These are phyloP conservation scores for Falco rusticolus DNA, from an alignment of 2,797 vertebrate genomes.

Conservation along the genomic window DNA sequence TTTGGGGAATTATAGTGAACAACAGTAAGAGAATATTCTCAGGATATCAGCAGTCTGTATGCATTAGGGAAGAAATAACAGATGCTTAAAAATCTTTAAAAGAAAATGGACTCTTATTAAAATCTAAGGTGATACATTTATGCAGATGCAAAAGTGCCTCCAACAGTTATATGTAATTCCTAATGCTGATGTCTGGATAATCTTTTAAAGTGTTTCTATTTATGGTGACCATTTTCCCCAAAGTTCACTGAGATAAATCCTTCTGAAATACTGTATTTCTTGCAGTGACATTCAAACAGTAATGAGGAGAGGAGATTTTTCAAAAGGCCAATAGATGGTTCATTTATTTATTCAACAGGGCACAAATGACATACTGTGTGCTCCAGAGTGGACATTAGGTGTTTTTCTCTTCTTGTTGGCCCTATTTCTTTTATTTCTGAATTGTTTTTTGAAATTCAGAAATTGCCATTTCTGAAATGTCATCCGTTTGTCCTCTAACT, in stretches of 20 bases:
- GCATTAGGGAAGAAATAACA: background rate
- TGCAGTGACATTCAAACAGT: background rate
- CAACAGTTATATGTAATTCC: background rate
- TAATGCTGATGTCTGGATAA: background rate
- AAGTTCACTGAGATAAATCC: background rate
- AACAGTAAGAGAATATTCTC: slow-evolving; percentile 3
- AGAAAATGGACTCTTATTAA: background rate
- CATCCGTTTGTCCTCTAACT: background rate
- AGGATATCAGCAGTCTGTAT: background rate
- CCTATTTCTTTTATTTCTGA: background rate
- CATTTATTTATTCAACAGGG: background rate
- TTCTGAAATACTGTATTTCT: background rate
- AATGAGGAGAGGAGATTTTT: background rate
- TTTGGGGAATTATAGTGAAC: background rate
- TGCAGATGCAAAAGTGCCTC: background rate
- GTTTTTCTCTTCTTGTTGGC: background rate
- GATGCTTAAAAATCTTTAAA: background rate
- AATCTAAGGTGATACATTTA: background rate
- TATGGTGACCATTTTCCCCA: background rate
- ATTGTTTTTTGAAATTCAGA: too few relatives aligned
- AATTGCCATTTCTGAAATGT: background rate
- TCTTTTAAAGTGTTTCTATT: background rate
- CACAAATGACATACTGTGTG: background rate
- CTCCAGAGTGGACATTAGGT: background rate
- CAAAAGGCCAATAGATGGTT: background rate